Base-by-base conservation (phyloP, 1,140 invertebrate genomes). In the Eupeodes corollae region DNA sequence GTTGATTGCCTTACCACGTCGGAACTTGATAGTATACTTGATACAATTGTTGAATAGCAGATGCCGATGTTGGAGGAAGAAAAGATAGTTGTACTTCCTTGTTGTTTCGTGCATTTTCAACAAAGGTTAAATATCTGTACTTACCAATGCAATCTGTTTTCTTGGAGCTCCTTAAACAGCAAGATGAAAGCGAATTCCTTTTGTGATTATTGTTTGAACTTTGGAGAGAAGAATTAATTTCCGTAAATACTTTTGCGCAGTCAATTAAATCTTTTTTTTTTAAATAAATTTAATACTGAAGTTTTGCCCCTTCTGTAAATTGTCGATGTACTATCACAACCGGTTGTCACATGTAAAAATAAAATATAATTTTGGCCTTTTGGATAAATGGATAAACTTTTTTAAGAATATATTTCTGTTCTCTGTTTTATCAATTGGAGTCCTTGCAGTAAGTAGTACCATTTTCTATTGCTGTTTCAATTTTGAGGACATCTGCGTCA, bases 391-490 rank as follows among this genome's bases (percentile, higher is more conserved):
- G 9, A 42, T 34, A 53, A 48, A 49, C 47, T 53, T 53, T 45
- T n/a, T 42, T 45, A 52, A 9, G 53, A 56, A 55, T 52, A 50
- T 19, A 58, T 49, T 53, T 47, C 41, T 51, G 47, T 54, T 58
- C 48, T n/a, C 37, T 43, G 30, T 58, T 54, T 63, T 56, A 49
- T 59, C 54, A 56, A 44, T 50, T 54, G 54, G 55, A 38, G 51
- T 58, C 46, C 54, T 52, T 47, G 57, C 52, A 53, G 53, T 62
- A 13, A 67, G 44, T 53, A 63, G 38, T 48, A 66, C 47, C 3
- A 63, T 58, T 38, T 33, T 66, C 52, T 47, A 58, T 55, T 52
- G 62, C 61, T 48, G 58, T 63, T 51, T 51, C 50, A 54, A 63
- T 51, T 26, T 59, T 65, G 5, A 61, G 16, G 10, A 50, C 47